Percentiles rank a stretch among this genome's conserved stretches.
Conservation (phyloP, 2,888 invertebrate genomes). For the Sylvicola fuscatus region DNA sequence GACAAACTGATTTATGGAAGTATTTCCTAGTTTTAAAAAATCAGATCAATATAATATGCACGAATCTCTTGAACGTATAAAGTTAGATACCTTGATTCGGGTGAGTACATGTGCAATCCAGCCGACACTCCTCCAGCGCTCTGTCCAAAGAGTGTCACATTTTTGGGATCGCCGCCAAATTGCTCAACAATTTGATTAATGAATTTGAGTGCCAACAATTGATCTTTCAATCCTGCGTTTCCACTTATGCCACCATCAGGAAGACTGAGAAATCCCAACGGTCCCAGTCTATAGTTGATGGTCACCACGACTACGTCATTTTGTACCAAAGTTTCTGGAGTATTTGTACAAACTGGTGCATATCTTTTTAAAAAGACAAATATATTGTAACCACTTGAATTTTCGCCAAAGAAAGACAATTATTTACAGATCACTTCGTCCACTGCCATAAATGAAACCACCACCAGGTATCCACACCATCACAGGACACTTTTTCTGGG, state of each 20-base stretch:
- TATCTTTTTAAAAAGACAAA: too few species aligned
- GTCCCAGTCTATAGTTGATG: conserved; percentile 20
- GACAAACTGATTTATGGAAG: conserved; percentile 21
- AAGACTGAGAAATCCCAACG: conserved; percentile 19
- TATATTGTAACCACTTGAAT: background rate
- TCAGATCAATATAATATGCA: background rate
- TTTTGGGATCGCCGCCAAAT: conserved; percentile 26
- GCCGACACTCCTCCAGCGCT: conserved; percentile 19
- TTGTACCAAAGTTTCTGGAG: conserved; percentile 18
- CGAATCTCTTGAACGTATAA: too few species aligned
- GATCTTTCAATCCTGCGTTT: conserved; percentile 23
- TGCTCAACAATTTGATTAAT: conserved; percentile 24
- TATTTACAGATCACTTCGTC: conserved; percentile 17
- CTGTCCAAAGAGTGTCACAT: conserved; percentile 21
- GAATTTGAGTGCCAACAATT: conserved; percentile 27
- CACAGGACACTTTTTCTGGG: conserved; percentile 13
- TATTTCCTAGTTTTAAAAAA: conserved; percentile 9
- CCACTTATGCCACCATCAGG: conserved; percentile 20
- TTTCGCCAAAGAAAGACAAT: background rate
- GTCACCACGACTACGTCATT: conserved; percentile 22
- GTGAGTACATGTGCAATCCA: conserved; percentile 17
- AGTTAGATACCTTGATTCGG: conserved; percentile 12
- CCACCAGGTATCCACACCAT: conserved; percentile 25
- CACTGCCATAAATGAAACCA: conserved; percentile 17
- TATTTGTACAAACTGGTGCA: conserved; percentile 11